A percentile compares a stretch with the other conserved stretches of the same genome.
Conservation (phyloP, 2,113 vertebrate species). For the Erinaceus europaeus region DNA sequence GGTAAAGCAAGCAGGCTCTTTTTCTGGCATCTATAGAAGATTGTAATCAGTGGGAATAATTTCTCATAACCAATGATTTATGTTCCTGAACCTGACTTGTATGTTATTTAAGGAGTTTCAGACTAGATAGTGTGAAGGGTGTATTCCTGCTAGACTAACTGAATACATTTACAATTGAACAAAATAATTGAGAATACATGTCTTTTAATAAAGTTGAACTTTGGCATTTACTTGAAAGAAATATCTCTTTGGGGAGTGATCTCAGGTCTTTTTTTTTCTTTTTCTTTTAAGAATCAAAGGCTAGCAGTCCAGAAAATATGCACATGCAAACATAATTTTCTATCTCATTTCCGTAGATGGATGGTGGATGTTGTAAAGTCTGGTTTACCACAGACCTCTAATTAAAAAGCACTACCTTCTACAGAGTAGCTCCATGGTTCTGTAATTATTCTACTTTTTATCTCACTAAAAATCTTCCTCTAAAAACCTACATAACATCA, state of each 20-base stretch:
- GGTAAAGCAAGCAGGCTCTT: background rate
- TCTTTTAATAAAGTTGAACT: constrained; percentile 29
- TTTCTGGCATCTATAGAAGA: background rate
- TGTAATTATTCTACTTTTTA: background rate
- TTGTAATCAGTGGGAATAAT: background rate
- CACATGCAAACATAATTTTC: rapidly evolving
- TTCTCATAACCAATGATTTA: background rate
- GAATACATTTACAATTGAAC: background rate
- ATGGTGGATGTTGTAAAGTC: background rate
- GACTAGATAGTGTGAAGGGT: background rate
- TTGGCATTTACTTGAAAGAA: background rate
- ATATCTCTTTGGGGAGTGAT: background rate
- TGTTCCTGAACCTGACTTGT: background rate
- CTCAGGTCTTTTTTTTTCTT: background rate
- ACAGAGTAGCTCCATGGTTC: background rate
- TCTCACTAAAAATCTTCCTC: background rate
- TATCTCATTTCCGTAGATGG: background rate
- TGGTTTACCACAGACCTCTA: background rate
- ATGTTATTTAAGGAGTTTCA: constrained; percentile 16
- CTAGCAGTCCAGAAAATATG: background rate
- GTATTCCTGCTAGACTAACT: background rate
- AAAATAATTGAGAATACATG: background rate
- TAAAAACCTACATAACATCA: background rate
- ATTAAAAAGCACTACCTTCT: background rate
- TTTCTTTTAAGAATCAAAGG: constrained; percentile 13